Conservation (phyloP, 1,140 invertebrate species). For the Megalonaias nervosa region DNA sequence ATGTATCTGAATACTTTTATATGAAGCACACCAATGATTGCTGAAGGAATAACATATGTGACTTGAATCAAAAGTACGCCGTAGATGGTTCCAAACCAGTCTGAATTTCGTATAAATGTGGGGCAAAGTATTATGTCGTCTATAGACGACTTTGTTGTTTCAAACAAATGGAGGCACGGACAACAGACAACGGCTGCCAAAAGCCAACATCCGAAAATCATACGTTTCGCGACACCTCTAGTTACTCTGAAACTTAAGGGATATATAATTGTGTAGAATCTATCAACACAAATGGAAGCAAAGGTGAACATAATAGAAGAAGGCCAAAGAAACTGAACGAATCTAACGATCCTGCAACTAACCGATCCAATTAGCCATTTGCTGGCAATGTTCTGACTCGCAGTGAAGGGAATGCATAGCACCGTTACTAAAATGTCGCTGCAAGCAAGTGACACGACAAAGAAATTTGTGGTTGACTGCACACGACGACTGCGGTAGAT, state of each 20-base stretch:
- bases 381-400: conserved; percentile 36
- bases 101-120: conserved; percentile 42
- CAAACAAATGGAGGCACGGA: conserved; percentile 53
- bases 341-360: conserved; percentile 55
- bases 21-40: conserved; percentile 41
- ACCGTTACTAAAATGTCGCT: conserved; percentile 48
- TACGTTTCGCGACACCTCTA: conserved; percentile 54
- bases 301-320: conserved; percentile 44
- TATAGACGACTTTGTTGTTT: not conserved
- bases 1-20: conserved; percentile 49
- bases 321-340: conserved; percentile 46
- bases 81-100: conserved; percentile 43
- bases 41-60: conserved; percentile 42
- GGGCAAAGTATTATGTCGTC: conserved; percentile 31
- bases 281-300: conserved; percentile 56
- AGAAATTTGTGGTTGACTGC: conserved; percentile 67
- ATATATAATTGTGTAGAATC: conserved; percentile 65
- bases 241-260: conserved; percentile 65
- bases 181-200: conserved; percentile 36
- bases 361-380: conserved; percentile 49
- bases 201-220: conserved; percentile 49
- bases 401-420: conserved; percentile 47
- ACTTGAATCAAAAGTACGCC: conserved; percentile 29
- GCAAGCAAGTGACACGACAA: conserved; percentile 59
- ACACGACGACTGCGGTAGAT: conserved; percentile 59